Evolutionary conservation across 2,888 invertebrate species (phyloP), one percentile per base, ranked within the genome.

Genomic region (Heliconius cydno): DNA sequence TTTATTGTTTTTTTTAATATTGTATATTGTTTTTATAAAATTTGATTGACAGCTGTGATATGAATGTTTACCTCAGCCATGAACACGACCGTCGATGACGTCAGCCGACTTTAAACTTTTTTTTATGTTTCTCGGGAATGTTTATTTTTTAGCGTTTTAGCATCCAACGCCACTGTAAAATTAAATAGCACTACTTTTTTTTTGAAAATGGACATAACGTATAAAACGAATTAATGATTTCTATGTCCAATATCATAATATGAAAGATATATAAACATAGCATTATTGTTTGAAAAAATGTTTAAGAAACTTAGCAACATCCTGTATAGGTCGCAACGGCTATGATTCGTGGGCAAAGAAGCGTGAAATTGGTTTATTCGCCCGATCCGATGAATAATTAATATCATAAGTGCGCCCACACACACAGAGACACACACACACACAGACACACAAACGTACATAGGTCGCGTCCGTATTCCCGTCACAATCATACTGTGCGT

Each of bases 281-380:
- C 22, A 15, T 38, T 38, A 57, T 19, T 34, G 25, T 30, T 71
- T 60, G 57, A 38, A 46, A 73, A 74, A 73, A n/a, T 57, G 22
- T 63, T 65, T 15, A 25, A 74, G 77, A 76, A 63, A 65, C 30
- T 74, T 67, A 46, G 41, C 38, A 80, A 46, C 89, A 84, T 80
- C 86, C 92, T 91, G 90, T 93, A 89, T 88, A 86, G 84, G 86
- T 86, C 84, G 85, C 86, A 85, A 87, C 87, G 87, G 83, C 88
- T 89, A 90, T 91, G 92, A 91, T 92, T 89, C 92, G 92, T 86
- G 89, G 85, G 92, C 95, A 95, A 95, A 95, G 95, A 95, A 95
- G 90, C 95, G 90, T 95, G 94, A 95, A 95, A 95, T 95, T 95
- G 95, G 93, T 94, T 94, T 94, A 94, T 94, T 93, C 94, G 94